phyloP scores from a whole-genome alignment of 2,888 invertebrate genomes.

The Halocaridina rubra region DNA sequence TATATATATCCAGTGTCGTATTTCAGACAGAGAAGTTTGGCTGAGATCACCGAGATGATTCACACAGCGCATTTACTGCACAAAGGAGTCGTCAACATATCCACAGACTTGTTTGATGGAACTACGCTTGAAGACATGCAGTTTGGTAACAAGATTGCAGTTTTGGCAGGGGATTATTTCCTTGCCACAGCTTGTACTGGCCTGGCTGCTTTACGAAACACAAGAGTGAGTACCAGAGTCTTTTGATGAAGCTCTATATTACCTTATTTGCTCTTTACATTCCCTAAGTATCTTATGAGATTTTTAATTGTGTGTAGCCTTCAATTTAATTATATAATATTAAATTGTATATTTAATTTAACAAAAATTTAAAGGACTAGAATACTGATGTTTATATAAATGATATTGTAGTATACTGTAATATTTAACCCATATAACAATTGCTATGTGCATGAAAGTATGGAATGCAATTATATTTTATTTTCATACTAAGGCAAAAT shows the following conservation, averaged over 20 bases:
- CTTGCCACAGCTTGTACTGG: slow-evolving; percentile 87
- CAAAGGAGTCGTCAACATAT: slow-evolving; percentile 86
- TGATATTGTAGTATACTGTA: not conserved
- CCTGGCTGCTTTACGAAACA: slow-evolving; percentile 80
- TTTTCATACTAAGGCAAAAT: not conserved
- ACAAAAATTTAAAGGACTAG: not conserved
- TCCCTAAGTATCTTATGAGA: not conserved
- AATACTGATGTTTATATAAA: not conserved
- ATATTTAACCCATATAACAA: not conserved
- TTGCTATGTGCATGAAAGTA: not conserved
- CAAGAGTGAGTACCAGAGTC: slow-evolving; percentile 68
- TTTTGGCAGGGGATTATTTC: slow-evolving; percentile 91
- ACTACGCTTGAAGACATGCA: slow-evolving; percentile 82
- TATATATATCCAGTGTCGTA: too few species aligned
- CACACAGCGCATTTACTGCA: slow-evolving; percentile 92
- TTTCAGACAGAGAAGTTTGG: slow-evolving; percentile 83
- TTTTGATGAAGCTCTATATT: not conserved
- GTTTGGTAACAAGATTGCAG: slow-evolving; percentile 94
- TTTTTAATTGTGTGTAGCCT: not conserved
- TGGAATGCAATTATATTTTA: not conserved
- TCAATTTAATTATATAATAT: not conserved
- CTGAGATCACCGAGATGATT: slow-evolving; percentile 97
- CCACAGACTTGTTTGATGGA: slow-evolving; percentile 71
- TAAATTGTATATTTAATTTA: not conserved
- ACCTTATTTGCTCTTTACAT: too few species aligned